A percentile compares a stretch with the other conserved stretches of the same genome.
These are phyloP conservation scores for Hephaestus fuliginosus DNA, from an alignment of 2,797 vertebrate species.

Conservation along the genomic window DNA sequence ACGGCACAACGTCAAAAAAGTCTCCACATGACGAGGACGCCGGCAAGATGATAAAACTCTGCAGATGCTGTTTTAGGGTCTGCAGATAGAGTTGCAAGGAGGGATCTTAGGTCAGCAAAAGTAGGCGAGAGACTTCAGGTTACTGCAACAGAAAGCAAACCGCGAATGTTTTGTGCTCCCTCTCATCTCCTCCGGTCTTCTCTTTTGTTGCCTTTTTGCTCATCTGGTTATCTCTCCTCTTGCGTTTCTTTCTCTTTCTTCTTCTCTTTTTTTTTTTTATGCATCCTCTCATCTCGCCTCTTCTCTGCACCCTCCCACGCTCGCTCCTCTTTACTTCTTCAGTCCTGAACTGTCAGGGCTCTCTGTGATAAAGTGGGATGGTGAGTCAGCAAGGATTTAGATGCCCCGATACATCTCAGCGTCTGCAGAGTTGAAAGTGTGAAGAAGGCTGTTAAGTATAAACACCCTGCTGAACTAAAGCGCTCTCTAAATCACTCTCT, in stretches of 20 bases:
- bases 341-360: constrained; percentile 22
- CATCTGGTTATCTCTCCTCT: not conserved
- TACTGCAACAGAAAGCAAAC: constrained; percentile 41
- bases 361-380: constrained; percentile 47
- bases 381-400: constrained; percentile 66
- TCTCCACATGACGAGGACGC: not conserved
- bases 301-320: not conserved
- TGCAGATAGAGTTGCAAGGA: constrained; percentile 43
- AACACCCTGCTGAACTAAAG: constrained; percentile 32
- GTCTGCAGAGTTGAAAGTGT: constrained; percentile 31
- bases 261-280: not conserved
- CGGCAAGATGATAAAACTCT: constrained; percentile 19
- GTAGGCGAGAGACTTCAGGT: constrained; percentile 32
- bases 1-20: constrained; percentile 13
- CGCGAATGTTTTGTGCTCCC: constrained; percentile 5
- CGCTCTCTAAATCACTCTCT: constrained; percentile 33
- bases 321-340: constrained; percentile 29
- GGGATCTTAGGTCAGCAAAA: constrained; percentile 54
- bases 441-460: constrained; percentile 50
- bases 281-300: not conserved
- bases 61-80: constrained; percentile 42
- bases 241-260: not conserved
- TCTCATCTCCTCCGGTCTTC: not conserved
- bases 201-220: constrained; percentile 16
- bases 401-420: constrained; percentile 53